Evolutionary conservation across 2,888 invertebrate species (phyloP), one percentile per base, ranked within the genome.

Genomic region (Dryocosmus kuriphilus): DNA sequence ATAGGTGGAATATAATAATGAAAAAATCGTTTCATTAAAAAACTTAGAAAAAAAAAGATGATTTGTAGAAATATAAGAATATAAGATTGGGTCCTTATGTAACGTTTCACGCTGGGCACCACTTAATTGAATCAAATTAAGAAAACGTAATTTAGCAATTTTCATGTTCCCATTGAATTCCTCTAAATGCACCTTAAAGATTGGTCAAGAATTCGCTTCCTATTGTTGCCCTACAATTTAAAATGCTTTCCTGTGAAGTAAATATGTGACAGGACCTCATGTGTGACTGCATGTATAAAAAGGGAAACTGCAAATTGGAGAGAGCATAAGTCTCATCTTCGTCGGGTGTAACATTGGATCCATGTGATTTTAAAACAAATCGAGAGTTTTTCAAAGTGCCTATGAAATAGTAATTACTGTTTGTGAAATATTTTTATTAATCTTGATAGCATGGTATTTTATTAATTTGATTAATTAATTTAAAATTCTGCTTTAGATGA

Each of bases 221-320:
- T 30, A 51, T 41, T 46, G 41, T 67, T 24, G 16, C 8, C 27
- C 41, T 51, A 27, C 11, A 46, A 46, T 51, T 46, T n/a, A 16
- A 9, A 79, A 74, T 63, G 77, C 75, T 74, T 71, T 55, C 80
- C 77, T 55, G 75, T 65, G 22, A 46, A 63, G 46, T 51, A 71
- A 67, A 55, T 75, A 75, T 80, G 76, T 75, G 80, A 76, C 60
- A 77, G 79, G 77, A 76, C 77, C 77, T 82, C 81, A 82, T 82
- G 82, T 82, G 81, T 81, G 76, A 80, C 82, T 78, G 62, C 76
- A 73, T 74, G 78, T 82, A 82, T 82, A 82, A 80, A 78, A 75
- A 75, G 81, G 74, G 82, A 79, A 80, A 80, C 79, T 51, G 22
- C 41, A 75, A 76, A 75, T 80, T 80, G 55, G 74, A 77, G 62